A percentile compares a stretch with the other conserved stretches of the same genome.
These are phyloP conservation scores for Lathamus discolor DNA, from an alignment of 2,113 vertebrate genomes.

Conservation along the genomic window DNA sequence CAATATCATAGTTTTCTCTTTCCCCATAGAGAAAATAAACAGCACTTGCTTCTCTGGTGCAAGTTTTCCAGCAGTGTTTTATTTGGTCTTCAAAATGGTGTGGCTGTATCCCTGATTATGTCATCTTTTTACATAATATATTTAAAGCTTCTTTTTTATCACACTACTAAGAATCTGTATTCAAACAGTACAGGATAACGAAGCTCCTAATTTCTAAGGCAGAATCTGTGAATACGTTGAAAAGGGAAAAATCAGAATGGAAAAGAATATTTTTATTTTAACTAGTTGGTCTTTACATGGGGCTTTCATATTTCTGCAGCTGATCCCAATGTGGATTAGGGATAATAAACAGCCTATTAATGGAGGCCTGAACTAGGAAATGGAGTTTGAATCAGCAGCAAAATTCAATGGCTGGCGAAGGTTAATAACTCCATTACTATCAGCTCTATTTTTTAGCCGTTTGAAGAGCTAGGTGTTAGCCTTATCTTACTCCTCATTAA, in stretches of 20 bases:
- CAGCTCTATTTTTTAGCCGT: slow-evolving; percentile 87
- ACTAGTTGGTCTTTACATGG: slow-evolving; percentile 54
- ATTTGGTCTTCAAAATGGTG: neutral
- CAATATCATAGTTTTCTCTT: neutral
- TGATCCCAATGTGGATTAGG: slow-evolving; percentile 78
- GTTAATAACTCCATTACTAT: slow-evolving; percentile 99
- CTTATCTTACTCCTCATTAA: slow-evolving; percentile 98
- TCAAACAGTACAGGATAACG: slow-evolving; percentile 25
- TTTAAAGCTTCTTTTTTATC: slow-evolving; percentile 4
- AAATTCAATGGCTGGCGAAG: slow-evolving; percentile 77
- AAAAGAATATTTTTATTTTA: neutral
- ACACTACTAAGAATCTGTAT: neutral
- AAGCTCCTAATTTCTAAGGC: neutral
- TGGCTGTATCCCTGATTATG: neutral
- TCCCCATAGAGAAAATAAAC: neutral
- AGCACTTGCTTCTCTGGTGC: neutral
- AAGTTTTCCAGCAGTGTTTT: neutral
- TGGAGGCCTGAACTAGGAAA: slow-evolving; percentile 80
- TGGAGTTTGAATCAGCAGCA: slow-evolving; percentile 75
- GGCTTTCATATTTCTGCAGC: slow-evolving; percentile 67
- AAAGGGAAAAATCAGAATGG: slow-evolving; percentile 15
- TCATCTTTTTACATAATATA: neutral
- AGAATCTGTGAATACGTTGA: neutral
- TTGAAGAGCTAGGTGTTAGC: slow-evolving; percentile 87
- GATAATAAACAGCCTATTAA: slow-evolving; percentile 85